Conservation (phyloP, 2,113 vertebrate genomes). For the Gobiocypris rarus region DNA sequence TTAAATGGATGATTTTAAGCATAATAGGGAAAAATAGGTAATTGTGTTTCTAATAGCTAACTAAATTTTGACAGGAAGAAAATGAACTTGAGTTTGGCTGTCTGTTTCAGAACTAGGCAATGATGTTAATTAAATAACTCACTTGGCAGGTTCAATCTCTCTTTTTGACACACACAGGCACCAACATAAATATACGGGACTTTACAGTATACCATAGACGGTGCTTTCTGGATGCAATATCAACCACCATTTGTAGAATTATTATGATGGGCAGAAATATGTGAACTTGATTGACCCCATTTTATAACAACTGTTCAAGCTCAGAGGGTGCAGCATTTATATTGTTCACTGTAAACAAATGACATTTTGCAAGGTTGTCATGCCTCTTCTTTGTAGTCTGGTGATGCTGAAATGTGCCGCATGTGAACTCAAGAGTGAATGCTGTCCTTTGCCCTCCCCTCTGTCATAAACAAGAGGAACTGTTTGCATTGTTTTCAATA, state of each 20-base stretch:
- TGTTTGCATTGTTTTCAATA: conserved; percentile 22
- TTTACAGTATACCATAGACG: background rate
- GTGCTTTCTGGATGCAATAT: background rate
- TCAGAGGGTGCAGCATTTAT: background rate
- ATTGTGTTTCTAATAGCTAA: background rate
- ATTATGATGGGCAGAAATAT: background rate
- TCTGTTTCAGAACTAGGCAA: background rate
- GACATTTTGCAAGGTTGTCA: background rate
- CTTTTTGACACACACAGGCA: background rate
- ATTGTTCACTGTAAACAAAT: background rate
- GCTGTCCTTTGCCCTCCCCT: background rate
- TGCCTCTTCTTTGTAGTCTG: background rate
- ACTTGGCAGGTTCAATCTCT: background rate
- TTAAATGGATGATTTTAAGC: background rate
- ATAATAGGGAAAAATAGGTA: background rate
- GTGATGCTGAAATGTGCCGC: background rate
- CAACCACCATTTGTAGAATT: background rate
- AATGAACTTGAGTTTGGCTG: background rate
- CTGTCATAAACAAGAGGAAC: background rate
- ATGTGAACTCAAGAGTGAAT: background rate
- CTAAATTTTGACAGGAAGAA: background rate
- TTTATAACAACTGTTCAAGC: background rate
- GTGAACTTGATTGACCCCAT: background rate
- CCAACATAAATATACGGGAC: background rate
- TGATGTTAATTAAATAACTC: background rate